These are phyloP conservation scores for Ornithorhynchus anatinus DNA, from an alignment of 2,113 vertebrate genomes.

Conservation along the genomic window DNA sequence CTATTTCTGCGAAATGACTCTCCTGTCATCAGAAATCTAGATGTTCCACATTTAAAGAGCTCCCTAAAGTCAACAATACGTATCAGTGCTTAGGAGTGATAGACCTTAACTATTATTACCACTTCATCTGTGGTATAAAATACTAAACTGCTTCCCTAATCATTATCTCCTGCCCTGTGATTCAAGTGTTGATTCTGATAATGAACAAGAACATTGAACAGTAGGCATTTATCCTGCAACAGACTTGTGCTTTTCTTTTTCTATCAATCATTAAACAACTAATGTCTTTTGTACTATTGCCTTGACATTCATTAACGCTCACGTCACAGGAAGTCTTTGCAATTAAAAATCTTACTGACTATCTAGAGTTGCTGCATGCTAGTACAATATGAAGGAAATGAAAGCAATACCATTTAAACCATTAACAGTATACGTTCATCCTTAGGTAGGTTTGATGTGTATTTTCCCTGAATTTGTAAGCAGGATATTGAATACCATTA, in stretches of 20 bases:
- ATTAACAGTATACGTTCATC: slow-evolving; percentile 53
- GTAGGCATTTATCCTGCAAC: slow-evolving; percentile 79
- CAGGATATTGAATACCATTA: no score
- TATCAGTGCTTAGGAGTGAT: no score
- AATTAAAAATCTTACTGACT: slow-evolving; percentile 74
- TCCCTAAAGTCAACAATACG: no score
- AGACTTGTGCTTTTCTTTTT: slow-evolving; percentile 75
- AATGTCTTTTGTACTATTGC: slow-evolving; percentile 80
- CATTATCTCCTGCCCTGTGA: slow-evolving; percentile 74
- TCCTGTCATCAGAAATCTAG: no score
- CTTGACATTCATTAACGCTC: slow-evolving; percentile 83
- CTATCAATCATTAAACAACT: slow-evolving; percentile 83
- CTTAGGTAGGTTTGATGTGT: no score
- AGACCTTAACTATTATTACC: slow-evolving; percentile 62
- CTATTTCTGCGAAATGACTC: no score
- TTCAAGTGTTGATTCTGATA: slow-evolving; percentile 71
- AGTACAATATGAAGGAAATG: slow-evolving; percentile 49
- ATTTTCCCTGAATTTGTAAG: no score
- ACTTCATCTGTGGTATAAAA: slow-evolving; percentile 69
- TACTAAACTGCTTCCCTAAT: slow-evolving; percentile 53
- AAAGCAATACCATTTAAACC: slow-evolving; percentile 59
- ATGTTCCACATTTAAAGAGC: no score
- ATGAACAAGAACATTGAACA: slow-evolving; percentile 77
- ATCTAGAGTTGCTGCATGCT: slow-evolving; percentile 64
- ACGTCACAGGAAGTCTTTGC: slow-evolving; percentile 78